Percentiles rank a stretch among this genome's conserved stretches.
Conservation (phyloP, 2,888 invertebrate genomes). For the Pharmacophagus antenor region DNA sequence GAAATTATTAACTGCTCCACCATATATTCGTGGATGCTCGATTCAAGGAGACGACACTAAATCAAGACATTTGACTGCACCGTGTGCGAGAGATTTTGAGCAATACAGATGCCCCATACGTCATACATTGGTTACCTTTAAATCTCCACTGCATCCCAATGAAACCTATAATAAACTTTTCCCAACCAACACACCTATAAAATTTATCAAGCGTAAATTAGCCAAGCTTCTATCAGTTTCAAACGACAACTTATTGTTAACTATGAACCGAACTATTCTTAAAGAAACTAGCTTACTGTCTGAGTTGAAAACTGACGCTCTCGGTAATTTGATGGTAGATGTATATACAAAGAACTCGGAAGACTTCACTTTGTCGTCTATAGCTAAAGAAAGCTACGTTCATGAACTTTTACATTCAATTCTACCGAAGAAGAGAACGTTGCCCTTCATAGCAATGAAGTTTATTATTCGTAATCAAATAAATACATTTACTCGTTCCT, state of each 20-base stretch:
- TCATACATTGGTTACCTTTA: conserved; percentile 66
- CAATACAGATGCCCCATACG: conserved; percentile 66
- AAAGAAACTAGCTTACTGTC: conserved; percentile 63
- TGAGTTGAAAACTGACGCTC: conserved; percentile 62
- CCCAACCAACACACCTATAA: conserved; percentile 66
- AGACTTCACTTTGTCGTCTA: conserved; percentile 60
- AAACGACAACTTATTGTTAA: conserved; percentile 61
- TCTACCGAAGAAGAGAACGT: conserved; percentile 61
- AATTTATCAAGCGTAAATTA: conserved; percentile 68
- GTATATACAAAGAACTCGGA: conserved; percentile 70
- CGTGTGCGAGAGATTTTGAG: conserved; percentile 58
- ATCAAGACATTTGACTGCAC: conserved; percentile 61
- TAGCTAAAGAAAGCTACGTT: conserved; percentile 68
- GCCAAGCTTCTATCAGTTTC: conserved; percentile 65
- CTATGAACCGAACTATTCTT: conserved; percentile 68
- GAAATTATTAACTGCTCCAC: conserved; percentile 69
- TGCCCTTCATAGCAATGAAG: conserved; percentile 73
- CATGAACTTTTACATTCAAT: conserved; percentile 65
- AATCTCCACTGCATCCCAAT: conserved; percentile 61
- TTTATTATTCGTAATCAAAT: conserved; percentile 67
- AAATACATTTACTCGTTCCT: conserved; percentile 74
- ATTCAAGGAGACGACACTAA: conserved; percentile 48
- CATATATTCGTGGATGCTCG: conserved; percentile 50
- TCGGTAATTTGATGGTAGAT: conserved; percentile 66
- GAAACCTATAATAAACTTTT: conserved; percentile 70